Evolutionary conservation across 2,797 vertebrate species (phyloP).

Genomic region (Phoebastria nigripes): DNA sequence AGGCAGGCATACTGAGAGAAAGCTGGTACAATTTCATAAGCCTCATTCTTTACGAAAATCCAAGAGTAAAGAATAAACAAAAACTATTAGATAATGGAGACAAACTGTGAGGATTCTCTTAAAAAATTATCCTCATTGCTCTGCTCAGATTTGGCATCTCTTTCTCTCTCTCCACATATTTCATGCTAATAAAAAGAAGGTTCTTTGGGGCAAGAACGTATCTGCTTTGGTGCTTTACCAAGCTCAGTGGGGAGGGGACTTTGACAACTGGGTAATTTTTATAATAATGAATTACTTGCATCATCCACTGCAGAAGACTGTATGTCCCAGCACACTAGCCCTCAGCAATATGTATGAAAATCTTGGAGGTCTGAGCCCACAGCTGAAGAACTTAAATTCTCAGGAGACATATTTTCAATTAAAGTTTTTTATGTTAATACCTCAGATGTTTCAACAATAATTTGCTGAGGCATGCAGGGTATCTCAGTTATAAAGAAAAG

Average conservation of each 20-base stretch:
- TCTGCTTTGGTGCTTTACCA: background rate
- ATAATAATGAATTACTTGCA: conserved; percentile 7
- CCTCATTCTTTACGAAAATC: background rate
- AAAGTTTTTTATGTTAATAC: conserved; percentile 10
- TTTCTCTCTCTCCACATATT: background rate
- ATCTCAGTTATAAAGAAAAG: background rate
- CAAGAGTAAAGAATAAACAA: background rate
- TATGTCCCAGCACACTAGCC: background rate
- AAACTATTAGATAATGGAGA: background rate
- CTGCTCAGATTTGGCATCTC: background rate
- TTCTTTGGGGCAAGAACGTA: background rate
- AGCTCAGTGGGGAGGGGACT: background rate
- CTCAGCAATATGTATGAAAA: background rate
- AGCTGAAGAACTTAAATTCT: conserved; percentile 11
- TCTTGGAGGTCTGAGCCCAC: background rate
- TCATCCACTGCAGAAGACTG: background rate
- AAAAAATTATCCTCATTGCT: background rate
- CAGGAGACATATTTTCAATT: conserved; percentile 4
- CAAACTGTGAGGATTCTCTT: background rate
- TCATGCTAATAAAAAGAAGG: background rate
- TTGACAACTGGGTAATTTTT: background rate
- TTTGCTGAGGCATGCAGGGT: background rate
- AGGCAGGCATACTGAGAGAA: background rate
- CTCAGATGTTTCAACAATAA: background rate
- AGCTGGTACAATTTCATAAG: background rate